These are phyloP conservation scores for Caretta caretta DNA, from an alignment of 2,113 vertebrate genomes.

Conservation along the genomic window DNA sequence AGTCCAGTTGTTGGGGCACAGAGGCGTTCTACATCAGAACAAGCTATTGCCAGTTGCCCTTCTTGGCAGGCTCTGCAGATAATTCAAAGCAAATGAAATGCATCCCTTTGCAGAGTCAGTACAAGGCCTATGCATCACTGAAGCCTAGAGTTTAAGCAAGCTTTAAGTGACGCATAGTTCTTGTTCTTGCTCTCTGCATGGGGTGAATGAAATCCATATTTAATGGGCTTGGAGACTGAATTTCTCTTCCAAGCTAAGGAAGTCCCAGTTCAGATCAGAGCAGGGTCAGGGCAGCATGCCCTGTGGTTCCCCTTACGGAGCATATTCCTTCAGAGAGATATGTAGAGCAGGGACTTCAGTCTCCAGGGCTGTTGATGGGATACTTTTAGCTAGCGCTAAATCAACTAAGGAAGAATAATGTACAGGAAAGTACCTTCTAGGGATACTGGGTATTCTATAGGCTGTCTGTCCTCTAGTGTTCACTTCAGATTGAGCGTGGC, in stretches of 20 bases:
- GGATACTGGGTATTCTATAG: not conserved
- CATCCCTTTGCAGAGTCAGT: not conserved
- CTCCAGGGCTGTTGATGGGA: not conserved
- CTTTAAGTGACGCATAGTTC: not conserved
- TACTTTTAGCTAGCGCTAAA: not conserved
- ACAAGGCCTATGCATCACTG: not conserved
- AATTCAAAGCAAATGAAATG: not conserved
- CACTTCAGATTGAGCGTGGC: conserved; percentile 45
- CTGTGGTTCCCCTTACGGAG: fast-evolving
- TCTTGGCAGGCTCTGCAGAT: not conserved
- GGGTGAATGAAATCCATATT: not conserved
- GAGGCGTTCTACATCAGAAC: fast-evolving
- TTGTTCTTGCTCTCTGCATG: fast-evolving
- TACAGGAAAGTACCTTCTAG: not conserved
- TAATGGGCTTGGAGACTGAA: not conserved
- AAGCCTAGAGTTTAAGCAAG: not conserved
- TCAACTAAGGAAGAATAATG: not conserved
- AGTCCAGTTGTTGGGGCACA: fast-evolving
- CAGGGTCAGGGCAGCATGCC: too few relatives aligned
- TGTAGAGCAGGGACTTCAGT: fast-evolving
- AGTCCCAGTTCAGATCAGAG: fast-evolving
- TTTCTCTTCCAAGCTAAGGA: fast-evolving
- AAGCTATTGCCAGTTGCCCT: not conserved
- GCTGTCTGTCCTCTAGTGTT: not conserved
- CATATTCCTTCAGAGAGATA: fast-evolving